These are phyloP conservation scores for Caenorhabditis sp. DNA, from an alignment of 2,888 invertebrate genomes.

Conservation along the genomic window DNA sequence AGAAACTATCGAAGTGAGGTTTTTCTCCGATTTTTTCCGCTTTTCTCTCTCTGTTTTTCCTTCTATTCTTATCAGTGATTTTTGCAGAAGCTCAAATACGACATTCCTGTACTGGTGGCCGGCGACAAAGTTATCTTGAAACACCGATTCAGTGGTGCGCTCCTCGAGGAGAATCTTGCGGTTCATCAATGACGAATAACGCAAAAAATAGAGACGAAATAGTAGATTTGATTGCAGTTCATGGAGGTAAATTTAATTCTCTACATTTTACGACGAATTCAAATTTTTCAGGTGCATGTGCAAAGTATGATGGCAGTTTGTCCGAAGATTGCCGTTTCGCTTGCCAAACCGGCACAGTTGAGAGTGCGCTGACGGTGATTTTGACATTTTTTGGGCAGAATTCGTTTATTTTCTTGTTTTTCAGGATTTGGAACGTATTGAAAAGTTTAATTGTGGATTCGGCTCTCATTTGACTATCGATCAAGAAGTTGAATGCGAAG, in stretches of 20 bases:
- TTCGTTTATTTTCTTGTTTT: no score
- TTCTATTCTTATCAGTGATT: conserved; percentile 79
- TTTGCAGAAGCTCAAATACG: conserved; percentile 84
- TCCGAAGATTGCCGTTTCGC: conserved; percentile 46
- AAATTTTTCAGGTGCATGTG: conserved; percentile 58
- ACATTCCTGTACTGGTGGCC: conserved; percentile 84
- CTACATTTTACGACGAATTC: conserved; percentile 84
- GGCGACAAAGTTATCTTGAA: conserved; percentile 83
- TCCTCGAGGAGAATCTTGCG: conserved; percentile 67
- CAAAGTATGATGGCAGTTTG: conserved; percentile 38
- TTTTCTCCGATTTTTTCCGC: conserved; percentile 53
- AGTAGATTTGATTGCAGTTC: conserved; percentile 87
- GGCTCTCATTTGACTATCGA: conserved; percentile 95
- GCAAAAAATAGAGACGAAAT: conserved; percentile 17
- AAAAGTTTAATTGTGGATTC: conserved; percentile 93
- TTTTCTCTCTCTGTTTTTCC: conserved; percentile 68
- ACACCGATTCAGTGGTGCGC: conserved; percentile 82
- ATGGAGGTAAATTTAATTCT: conserved; percentile 89
- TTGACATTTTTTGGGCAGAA: no score
- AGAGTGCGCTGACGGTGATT: conserved; percentile 43
- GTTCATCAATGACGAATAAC: conserved; percentile 77
- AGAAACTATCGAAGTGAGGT: conserved; percentile 63
- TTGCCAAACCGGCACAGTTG: conserved; percentile 35
- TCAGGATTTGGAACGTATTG: conserved; percentile 90
- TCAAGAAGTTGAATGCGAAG: conserved; percentile 96